Evolutionary conservation across 2,888 invertebrate species (phyloP).

Genomic region (Agelastica alni): DNA sequence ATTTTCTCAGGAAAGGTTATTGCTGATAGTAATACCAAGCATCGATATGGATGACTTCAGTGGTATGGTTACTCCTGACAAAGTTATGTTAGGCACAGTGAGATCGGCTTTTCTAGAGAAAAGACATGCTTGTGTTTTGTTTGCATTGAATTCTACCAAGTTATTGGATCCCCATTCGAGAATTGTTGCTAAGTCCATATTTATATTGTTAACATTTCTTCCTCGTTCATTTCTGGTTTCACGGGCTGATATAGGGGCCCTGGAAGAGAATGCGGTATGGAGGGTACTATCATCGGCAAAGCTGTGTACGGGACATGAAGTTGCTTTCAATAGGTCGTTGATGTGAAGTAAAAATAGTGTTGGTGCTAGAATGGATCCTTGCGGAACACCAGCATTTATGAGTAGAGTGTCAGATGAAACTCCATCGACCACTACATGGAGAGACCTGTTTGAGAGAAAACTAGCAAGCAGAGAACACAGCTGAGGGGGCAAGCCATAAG

Average conservation of each 20-base stretch:
- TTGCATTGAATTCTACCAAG: no score
- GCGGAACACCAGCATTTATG: no score
- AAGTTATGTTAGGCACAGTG: slow-evolving; percentile 2
- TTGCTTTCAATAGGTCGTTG: slow-evolving; percentile 3
- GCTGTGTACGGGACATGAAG: no score
- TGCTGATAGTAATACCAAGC: slow-evolving; percentile 2
- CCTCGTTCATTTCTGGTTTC: slow-evolving; percentile 7
- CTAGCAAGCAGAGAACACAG: no score
- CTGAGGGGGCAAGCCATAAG: no score
- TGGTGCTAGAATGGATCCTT: no score
- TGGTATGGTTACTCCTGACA: slow-evolving; percentile 1
- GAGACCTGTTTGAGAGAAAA: not conserved
- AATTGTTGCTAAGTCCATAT: slow-evolving; percentile 7
- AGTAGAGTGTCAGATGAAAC: not conserved
- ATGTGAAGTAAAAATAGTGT: not conserved
- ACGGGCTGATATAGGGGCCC: no score
- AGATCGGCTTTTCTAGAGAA: slow-evolving; percentile 4
- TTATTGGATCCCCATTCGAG: slow-evolving; percentile 3
- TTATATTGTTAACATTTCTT: slow-evolving; percentile 2
- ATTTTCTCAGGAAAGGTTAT: slow-evolving; percentile 6
- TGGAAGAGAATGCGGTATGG: slow-evolving; percentile 2
- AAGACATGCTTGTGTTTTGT: no score
- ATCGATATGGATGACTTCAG: no score
- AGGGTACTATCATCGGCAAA: no score
- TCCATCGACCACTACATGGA: not conserved